These are phyloP conservation scores for Torymus tubicola DNA, from an alignment of 2,888 invertebrate genomes.

Conservation along the genomic window DNA sequence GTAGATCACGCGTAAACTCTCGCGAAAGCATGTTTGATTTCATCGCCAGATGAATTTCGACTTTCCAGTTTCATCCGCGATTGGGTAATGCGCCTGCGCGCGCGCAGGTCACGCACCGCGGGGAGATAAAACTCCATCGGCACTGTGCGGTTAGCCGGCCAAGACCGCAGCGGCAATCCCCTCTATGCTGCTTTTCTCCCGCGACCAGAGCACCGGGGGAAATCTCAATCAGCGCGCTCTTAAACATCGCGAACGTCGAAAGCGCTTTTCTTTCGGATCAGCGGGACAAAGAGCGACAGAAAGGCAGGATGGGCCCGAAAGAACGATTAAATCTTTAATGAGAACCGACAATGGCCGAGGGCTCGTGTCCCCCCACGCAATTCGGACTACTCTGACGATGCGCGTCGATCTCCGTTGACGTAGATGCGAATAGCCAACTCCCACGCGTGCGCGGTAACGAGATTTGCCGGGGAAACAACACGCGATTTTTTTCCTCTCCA, in stretches of 20 bases:
- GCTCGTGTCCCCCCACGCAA: slow-evolving; percentile 24
- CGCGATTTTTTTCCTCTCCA: slow-evolving; percentile 11
- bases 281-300: slow-evolving; percentile 1
- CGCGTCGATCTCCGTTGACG: slow-evolving; percentile 36
- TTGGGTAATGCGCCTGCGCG: too few species aligned
- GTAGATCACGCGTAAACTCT: neutral
- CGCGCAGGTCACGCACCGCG: too few species aligned
- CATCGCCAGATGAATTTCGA: neutral
- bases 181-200: neutral
- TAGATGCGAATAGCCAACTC: neutral
- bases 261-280: slow-evolving; percentile 9
- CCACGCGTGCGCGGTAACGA: slow-evolving; percentile 19
- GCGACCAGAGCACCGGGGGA: neutral
- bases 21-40: neutral
- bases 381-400: slow-evolving; percentile 20
- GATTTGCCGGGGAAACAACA: slow-evolving; percentile 31
- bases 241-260: slow-evolving; percentile 31
- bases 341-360: slow-evolving; percentile 40
- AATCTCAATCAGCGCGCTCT: slow-evolving; percentile 34
- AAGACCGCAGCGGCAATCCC: slow-evolving; percentile 24
- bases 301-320: neutral
- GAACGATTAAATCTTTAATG: slow-evolving; percentile 55
- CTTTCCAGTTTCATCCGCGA: neutral
- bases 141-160: slow-evolving; percentile 10
- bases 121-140: slow-evolving; percentile 12